Percentiles rank a stretch among this genome's conserved stretches.
These are phyloP conservation scores for Artemisiospiza belli DNA, from an alignment of 2,113 vertebrate species.

Conservation along the genomic window DNA sequence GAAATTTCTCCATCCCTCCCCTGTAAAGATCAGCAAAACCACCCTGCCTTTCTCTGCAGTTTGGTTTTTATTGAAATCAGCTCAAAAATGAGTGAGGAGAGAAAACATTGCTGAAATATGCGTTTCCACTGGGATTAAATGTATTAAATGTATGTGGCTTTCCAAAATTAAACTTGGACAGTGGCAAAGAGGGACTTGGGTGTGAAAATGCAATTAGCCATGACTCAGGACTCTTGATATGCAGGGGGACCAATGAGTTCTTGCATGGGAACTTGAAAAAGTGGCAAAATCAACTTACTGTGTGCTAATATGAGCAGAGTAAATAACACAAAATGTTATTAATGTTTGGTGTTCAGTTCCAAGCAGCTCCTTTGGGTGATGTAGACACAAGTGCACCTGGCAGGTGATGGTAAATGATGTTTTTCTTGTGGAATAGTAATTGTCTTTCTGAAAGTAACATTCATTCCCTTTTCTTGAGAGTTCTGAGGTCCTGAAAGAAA, in stretches of 20 bases:
- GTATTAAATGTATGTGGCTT: background rate
- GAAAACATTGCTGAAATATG: background rate
- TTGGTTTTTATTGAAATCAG: background rate
- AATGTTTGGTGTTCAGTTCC: background rate
- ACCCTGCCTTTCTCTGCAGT: background rate
- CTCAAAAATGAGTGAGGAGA: background rate
- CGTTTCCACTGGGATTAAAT: background rate
- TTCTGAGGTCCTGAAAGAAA: background rate
- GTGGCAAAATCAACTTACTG: background rate
- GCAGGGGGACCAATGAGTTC: background rate
- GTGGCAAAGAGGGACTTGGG: background rate
- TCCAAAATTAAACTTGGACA: conserved; percentile 1
- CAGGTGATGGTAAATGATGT: background rate
- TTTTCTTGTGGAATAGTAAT: background rate
- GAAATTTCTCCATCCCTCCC: background rate
- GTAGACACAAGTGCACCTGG: background rate
- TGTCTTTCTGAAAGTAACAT: background rate
- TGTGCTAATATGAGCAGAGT: background rate
- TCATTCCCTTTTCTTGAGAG: background rate
- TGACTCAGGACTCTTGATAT: background rate
- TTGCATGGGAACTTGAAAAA: background rate
- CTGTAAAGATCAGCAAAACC: background rate
- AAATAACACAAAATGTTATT: background rate
- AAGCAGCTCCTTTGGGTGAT: background rate
- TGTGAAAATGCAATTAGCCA: background rate